These are phyloP conservation scores for Chaenocephalus aceratus DNA, from an alignment of 2,113 vertebrate species.

Conservation along the genomic window DNA sequence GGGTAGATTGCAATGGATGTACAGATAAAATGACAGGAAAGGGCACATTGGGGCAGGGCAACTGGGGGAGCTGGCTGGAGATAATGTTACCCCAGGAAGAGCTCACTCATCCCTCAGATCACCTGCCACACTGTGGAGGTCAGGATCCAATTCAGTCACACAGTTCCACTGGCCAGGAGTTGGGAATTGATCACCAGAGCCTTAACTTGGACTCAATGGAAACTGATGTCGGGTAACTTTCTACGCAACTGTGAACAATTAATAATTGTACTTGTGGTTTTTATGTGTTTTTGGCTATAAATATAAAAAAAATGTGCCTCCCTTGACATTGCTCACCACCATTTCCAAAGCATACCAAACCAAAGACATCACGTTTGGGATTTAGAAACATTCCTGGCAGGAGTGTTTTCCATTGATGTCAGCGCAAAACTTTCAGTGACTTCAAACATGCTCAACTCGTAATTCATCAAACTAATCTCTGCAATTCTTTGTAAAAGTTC, in stretches of 20 bases:
- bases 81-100: slow-evolving; percentile 72
- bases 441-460: not conserved
- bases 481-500: not conserved
- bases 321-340: not conserved
- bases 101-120: slow-evolving; percentile 79
- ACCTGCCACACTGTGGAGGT: slow-evolving; percentile 64
- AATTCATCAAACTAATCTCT: not conserved
- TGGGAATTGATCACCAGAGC: slow-evolving; percentile 24
- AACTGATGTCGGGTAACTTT: not conserved
- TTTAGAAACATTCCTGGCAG: not conserved
- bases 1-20: slow-evolving; percentile 65
- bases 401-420: slow-evolving; percentile 3
- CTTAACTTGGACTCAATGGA: not conserved
- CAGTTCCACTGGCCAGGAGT: slow-evolving; percentile 27
- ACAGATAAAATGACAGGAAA: slow-evolving; percentile 77
- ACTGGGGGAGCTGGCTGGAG: slow-evolving; percentile 35
- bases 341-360: not conserved
- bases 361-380: not conserved
- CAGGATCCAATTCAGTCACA: slow-evolving; percentile 27
- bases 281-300: slow-evolving; percentile 9
- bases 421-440: not conserved
- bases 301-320: not conserved
- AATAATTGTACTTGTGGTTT: not conserved
- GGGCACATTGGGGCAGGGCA: slow-evolving; percentile 44
- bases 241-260: not conserved